phyloP scores from a whole-genome alignment of 2,888 invertebrate genomes.

The Kryphioiulus occultus region DNA sequence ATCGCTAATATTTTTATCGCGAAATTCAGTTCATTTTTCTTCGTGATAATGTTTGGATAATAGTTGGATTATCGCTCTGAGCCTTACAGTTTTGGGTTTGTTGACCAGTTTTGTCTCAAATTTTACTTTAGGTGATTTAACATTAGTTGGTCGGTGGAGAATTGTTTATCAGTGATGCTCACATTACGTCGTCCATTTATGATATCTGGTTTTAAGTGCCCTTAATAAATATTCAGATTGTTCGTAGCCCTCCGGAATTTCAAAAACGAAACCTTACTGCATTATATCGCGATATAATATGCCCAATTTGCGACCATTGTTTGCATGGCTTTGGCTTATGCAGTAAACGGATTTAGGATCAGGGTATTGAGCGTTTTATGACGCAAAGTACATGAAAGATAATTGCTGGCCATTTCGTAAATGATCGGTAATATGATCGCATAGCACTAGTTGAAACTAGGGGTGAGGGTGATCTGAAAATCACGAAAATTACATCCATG shows the following conservation, averaged over 20 bases:
- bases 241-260: not conserved
- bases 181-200: not conserved
- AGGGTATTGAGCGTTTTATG: not conserved
- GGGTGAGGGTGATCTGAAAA: too few species aligned
- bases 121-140: not conserved
- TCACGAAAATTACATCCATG: too few species aligned
- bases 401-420: not conserved
- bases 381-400: not conserved
- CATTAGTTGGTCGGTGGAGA: not conserved
- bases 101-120: not conserved
- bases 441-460: not conserved
- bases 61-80: not conserved
- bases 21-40: not conserved
- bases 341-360: not conserved
- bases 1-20: not conserved
- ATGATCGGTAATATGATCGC: not conserved
- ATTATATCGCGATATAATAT: too few species aligned
- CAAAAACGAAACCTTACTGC: not conserved
- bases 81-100: not conserved
- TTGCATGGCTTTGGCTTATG: not conserved
- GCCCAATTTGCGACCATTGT: not conserved
- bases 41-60: not conserved
- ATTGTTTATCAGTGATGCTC: not conserved
- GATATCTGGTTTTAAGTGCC: not conserved
- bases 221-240: not conserved